Conservation (phyloP, 1,140 invertebrate genomes). For the Whitmania pigra region DNA sequence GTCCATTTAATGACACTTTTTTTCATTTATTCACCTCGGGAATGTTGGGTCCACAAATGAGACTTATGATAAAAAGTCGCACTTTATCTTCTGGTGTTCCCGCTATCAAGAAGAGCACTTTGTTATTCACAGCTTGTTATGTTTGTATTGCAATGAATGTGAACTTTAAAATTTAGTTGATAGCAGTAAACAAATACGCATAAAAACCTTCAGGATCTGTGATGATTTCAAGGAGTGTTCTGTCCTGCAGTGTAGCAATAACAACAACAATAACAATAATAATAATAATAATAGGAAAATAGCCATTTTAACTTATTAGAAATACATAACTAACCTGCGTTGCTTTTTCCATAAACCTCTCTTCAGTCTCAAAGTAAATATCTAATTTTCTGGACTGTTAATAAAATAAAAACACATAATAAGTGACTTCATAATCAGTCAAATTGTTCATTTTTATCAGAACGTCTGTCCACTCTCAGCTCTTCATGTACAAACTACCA, state of each 20-base stretch:
- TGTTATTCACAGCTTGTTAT: too few relatives aligned
- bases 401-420: not conserved
- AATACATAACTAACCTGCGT: slow-evolving; percentile 31
- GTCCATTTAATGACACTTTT: not conserved
- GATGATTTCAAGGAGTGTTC: slow-evolving; percentile 42
- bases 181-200: not conserved
- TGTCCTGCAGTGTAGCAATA: slow-evolving; percentile 30
- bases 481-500: too few relatives aligned
- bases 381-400: slow-evolving; percentile 69
- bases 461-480: too few relatives aligned
- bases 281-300: slow-evolving; percentile 4
- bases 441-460: too few relatives aligned
- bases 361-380: slow-evolving; percentile 90
- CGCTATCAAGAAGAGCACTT: slow-evolving; percentile 38
- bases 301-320: not conserved
- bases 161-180: too few relatives aligned
- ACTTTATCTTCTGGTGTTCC: slow-evolving; percentile 84
- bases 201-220: slow-evolving; percentile 55
- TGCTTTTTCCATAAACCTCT: slow-evolving; percentile 73
- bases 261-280: not conserved
- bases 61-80: slow-evolving; percentile 85
- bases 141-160: too few relatives aligned
- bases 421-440: not conserved
- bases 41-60: slow-evolving; percentile 65
- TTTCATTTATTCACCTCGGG: slow-evolving; percentile 49